Percentiles rank a stretch among this genome's conserved stretches.
Conservation (phyloP, 2,797 vertebrate genomes). For the Eutrigla gurnardus region DNA sequence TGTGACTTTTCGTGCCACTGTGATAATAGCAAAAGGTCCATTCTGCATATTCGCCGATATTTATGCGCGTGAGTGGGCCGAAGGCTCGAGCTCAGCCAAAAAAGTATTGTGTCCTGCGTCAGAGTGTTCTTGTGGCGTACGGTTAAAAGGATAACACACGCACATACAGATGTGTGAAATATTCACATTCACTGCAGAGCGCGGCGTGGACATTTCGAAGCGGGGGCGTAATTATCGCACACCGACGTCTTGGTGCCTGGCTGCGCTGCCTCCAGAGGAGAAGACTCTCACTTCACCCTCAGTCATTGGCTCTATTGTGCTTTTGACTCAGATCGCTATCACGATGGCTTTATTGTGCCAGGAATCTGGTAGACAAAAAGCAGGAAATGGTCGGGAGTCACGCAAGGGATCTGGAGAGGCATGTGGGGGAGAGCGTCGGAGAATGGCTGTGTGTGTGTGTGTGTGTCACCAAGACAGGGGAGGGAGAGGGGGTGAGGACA, state of each 20-base stretch:
- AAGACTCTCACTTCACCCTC: slow-evolving; percentile 68
- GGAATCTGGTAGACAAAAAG: slow-evolving; percentile 85
- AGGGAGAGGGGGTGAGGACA: slow-evolving; percentile 32
- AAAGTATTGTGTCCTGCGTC: slow-evolving; percentile 43
- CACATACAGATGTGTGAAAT: slow-evolving; percentile 48
- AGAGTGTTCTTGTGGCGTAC: slow-evolving; percentile 46
- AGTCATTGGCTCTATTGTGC: slow-evolving; percentile 80
- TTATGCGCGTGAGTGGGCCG: slow-evolving; percentile 63
- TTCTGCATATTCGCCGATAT: slow-evolving; percentile 71
- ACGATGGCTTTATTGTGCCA: slow-evolving; percentile 80
- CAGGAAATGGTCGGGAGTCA: slow-evolving; percentile 86
- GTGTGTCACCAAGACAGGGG: slow-evolving; percentile 60
- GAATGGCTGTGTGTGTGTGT: slow-evolving; percentile 55
- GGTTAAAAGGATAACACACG: slow-evolving; percentile 50
- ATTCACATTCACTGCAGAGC: slow-evolving; percentile 47
- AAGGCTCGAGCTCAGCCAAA: slow-evolving; percentile 32
- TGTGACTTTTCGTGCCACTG: slow-evolving; percentile 72
- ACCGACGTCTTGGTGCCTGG: slow-evolving; percentile 53
- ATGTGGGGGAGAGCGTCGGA: slow-evolving; percentile 64
- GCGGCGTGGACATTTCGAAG: slow-evolving; percentile 24
- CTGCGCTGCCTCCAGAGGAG: slow-evolving; percentile 67
- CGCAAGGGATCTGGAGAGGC: slow-evolving; percentile 82
- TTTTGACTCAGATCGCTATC: slow-evolving; percentile 82
- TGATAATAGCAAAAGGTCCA: slow-evolving; percentile 70
- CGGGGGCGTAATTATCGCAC: slow-evolving; percentile 27